Evolutionary conservation across 1,140 invertebrate genomes (phyloP), one percentile per base, ranked within the genome.

Genomic region (Chrysomallon squamiferum): DNA sequence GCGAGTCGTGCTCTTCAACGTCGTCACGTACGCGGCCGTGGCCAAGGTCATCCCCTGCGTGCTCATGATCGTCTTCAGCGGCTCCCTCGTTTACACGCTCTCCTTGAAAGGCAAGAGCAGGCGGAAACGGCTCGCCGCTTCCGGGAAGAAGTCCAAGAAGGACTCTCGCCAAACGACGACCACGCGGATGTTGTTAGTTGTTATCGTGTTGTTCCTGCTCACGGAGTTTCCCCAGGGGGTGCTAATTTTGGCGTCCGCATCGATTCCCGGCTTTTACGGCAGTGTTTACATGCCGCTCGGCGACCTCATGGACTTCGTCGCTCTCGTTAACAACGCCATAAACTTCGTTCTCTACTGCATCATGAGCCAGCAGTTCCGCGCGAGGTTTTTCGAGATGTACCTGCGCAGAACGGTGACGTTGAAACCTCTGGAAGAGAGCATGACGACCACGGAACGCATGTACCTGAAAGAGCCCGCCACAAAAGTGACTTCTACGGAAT

Each of bases 281-380:
- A 72, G 78, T 54, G 78, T 87, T 25, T 88, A 88, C 71, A 64
- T 76, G 35, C 82, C 80, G 22, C 91, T 96, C 52, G 94, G 94
- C 0, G 94, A 96, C 78, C 75, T 96, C 7, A 94, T 96, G 91
- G 96, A 98, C 81, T 90, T 96, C 27, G 85, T 96, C 62, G 95
- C 96, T 0, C 86, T 98, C 15, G 84, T 97, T 41, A 98, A 97
- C 84, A 94, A 93, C 7, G 92, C 93, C 6, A 92, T 97, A 33
- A 96, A 95, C 77, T 97, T 97, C 79, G 91, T 97, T 27, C 87
- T 97, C 4, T 97, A 97, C 79, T 97, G 95, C 74, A 90, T 91
- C 30, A 98, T 97, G 95, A 95, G 93, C 45, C 88, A 92, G 38
- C 95, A 97, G 87, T 98, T 98, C 81, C 87, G 95, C 15, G 89